Conservation (phyloP, 2,113 vertebrate genomes). For the Otolemur garnettii region DNA sequence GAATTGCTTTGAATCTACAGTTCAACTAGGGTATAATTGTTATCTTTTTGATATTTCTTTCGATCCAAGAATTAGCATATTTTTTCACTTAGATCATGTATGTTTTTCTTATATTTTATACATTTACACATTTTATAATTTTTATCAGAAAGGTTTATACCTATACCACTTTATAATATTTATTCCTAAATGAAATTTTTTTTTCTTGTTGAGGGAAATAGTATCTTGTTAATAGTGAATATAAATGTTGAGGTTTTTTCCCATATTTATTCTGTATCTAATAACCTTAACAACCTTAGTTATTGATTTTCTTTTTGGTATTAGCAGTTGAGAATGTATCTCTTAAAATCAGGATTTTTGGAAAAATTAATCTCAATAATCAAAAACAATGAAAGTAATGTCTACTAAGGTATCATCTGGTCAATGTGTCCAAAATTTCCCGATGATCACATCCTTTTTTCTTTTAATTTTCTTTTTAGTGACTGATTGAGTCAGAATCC, state of each 20-base stretch:
- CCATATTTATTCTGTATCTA: constrained; percentile 1
- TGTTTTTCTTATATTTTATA: constrained; percentile 2
- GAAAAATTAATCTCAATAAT: neutral
- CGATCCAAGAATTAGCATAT: neutral
- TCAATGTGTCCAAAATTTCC: neutral
- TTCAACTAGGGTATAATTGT: neutral
- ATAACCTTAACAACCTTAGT: neutral
- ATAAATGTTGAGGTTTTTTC: neutral
- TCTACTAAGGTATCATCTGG: neutral
- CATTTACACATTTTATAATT: neutral
- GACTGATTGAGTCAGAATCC: neutral
- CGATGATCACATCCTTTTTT: neutral
- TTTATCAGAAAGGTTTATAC: neutral
- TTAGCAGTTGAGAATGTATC: neutral
- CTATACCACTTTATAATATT: neutral
- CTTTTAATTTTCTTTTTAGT: neutral
- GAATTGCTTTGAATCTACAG: neutral
- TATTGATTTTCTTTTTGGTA: neutral
- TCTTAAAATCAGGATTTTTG: neutral
- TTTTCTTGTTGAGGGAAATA: neutral
- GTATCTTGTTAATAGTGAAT: neutral
- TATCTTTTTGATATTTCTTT: neutral
- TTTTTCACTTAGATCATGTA: neutral
- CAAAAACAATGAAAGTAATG: neutral
- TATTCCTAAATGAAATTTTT: neutral